These are phyloP conservation scores for Crenuchus spilurus DNA, from an alignment of 2,797 vertebrate species.

Conservation along the genomic window DNA sequence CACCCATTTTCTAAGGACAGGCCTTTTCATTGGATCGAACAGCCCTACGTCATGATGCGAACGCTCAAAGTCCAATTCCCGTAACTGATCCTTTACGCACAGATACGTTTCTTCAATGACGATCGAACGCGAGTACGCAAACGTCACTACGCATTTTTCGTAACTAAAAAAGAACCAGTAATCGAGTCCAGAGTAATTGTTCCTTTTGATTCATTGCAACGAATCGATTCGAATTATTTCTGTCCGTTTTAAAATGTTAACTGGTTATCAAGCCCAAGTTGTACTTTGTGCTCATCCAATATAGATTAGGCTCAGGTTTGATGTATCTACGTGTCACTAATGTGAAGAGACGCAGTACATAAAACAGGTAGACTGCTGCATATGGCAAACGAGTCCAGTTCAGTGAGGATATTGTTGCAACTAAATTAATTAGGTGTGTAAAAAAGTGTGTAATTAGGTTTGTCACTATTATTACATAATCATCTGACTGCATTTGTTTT, in stretches of 20 bases:
- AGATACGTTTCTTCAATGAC: neutral
- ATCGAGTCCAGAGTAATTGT: neutral
- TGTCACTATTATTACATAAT: no score
- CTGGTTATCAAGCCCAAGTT: neutral
- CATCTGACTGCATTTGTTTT: no score
- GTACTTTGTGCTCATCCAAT: neutral
- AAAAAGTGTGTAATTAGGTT: no score
- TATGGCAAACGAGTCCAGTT: no score
- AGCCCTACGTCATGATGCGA: conserved; percentile 7
- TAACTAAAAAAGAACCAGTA: neutral
- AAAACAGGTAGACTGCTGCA: no score
- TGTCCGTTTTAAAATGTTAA: neutral
- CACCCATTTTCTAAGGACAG: conserved; percentile 15
- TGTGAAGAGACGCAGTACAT: no score
- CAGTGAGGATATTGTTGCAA: no score
- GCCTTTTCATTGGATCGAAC: conserved; percentile 1
- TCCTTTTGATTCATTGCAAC: neutral
- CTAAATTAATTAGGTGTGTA: no score
- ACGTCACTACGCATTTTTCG: neutral
- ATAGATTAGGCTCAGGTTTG: no score
- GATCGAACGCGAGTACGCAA: neutral
- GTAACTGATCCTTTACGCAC: conserved; percentile 5
- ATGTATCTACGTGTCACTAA: no score
- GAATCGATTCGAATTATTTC: neutral
- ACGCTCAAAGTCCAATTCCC: conserved; percentile 27